Conservation (phyloP, 2,888 invertebrate genomes). For the Pyrgus malvae region DNA sequence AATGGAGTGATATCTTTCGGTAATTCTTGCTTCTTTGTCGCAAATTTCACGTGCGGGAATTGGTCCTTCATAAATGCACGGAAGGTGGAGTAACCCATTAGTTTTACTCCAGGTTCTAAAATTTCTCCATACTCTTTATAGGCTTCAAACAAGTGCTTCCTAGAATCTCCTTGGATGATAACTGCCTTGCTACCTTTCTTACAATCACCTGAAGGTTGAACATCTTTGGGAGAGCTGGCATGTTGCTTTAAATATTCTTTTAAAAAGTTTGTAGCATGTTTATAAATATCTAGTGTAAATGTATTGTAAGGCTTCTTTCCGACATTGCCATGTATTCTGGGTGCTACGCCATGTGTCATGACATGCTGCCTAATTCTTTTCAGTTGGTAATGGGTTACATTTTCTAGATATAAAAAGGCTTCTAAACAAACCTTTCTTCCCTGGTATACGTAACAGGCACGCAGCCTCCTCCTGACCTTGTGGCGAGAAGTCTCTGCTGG, state of each 20-base stretch:
- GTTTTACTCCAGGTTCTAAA: constrained; percentile 85
- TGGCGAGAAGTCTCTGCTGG: constrained; percentile 87
- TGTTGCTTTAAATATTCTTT: constrained; percentile 87
- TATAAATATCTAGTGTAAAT: constrained; percentile 89
- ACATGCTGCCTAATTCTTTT: constrained; percentile 90
- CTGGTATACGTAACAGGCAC: constrained; percentile 90
- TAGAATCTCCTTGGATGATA: constrained; percentile 76
- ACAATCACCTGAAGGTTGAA: constrained; percentile 70
- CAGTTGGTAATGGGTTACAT: constrained; percentile 89
- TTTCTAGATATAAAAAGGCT: constrained; percentile 89
- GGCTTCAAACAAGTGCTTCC: constrained; percentile 88
- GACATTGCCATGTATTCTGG: constrained; percentile 89
- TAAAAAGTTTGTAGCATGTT: constrained; percentile 88
- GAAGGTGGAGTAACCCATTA: constrained; percentile 91
- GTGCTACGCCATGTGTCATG: constrained; percentile 89
- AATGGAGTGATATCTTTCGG: constrained; percentile 76
- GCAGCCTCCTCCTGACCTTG: constrained; percentile 86
- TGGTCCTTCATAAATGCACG: constrained; percentile 91
- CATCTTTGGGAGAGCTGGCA: constrained; percentile 79
- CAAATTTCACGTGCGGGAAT: constrained; percentile 89
- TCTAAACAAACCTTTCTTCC: constrained; percentile 89
- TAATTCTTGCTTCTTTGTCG: constrained; percentile 80
- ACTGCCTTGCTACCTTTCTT: constrained; percentile 78
- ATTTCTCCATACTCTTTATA: constrained; percentile 88
- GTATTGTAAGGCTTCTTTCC: constrained; percentile 91